Base-by-base conservation (phyloP, 2,797 vertebrate genomes). In the Mormyrus hasselquistii region DNA sequence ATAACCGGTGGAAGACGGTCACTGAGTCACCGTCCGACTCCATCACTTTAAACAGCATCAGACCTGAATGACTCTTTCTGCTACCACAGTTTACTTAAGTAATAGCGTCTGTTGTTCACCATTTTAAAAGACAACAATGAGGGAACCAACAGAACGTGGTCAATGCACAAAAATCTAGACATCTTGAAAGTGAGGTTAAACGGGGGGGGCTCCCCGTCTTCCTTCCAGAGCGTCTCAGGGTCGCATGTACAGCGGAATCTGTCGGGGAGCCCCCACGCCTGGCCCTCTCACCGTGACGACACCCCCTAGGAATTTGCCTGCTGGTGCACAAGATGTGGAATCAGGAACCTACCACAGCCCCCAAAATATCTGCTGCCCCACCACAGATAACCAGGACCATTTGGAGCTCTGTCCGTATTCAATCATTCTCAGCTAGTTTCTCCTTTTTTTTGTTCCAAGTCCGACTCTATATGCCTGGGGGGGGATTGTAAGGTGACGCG, bases 241-340 rank as follows among this genome's bases (percentile, higher is more conserved):
- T 91, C 88, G 55, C 88, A 53, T 82, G 88, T 87, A 88, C 90
- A 90, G 91, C 91, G 84, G 90, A 65, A 91, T 91, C 91, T 90
- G 91, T 93, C 91, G 88, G 92, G 89, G 93, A 90, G 93, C 91
- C 90, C 85, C 94, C 94, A 95, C 94, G 94, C 96, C 96, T 96
- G 91, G 94, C 91, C 22, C 53, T 2, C 47, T 86, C 82, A 49
- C 29, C 41, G 86, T 89, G 88, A 89, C 88, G 83, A 22, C 88
- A 89, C 59, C 47, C 59, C 69, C 88, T 53, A 55, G 88, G 88
- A 89, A 89, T 89, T 73, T 50, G 57, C 83, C 88, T 73, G 88
- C 88, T 86, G 84, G 88, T 89, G 84, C 88, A 89, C 16, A 19
- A 89, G 59, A 89, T 25, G 53, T 86, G 4, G 29, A 62, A 86